Base-by-base conservation (phyloP, 2,888 invertebrate genomes). In the Leptopilina syphax region DNA sequence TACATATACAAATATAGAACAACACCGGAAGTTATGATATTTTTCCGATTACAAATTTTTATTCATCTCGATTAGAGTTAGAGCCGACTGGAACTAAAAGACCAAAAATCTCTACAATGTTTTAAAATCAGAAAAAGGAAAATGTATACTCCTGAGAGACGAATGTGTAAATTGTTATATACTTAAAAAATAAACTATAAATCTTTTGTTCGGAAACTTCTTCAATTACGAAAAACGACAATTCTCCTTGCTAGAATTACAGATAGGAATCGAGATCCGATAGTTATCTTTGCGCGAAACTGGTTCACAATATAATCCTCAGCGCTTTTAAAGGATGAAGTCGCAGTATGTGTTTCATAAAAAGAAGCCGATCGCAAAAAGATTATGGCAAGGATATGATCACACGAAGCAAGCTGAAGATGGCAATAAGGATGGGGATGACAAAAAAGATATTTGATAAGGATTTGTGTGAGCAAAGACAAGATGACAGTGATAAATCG, bases 161-260 rank as follows among this genome's bases (percentile, higher is more conserved):
- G 3, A 34, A 4, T 34, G 34, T 34, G 34, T 34, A 34, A 34
- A 34, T 34, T 34, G 34, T 4, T 3, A 3, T 34, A 34, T 34
- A 34, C 3, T 34, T 3, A 34, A 34, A 34, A 34, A 34, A 34
- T 34, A 34, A 34, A 34, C 34, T 34, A 7, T 44, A 44, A 44
- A 44, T 44, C 34, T 27, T 27, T 57, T 50, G 50, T 24, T 24
- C 65, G 50, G 54, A 70, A 54, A 50, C 70, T 73, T 73, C 70
- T 73, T 73, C 73, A 73, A 73, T 73, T 73, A 60, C 57, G 73
- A 57, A 73, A 73, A 73, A 73, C 9, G 57, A 73, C 73, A 13
- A 73, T 73, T 27, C 57, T 54, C 13, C 70, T 73, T 73, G 34
- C 70, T 73, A 60, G 57, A 73, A 73, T 73, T 73, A 73, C 57